Base-by-base conservation (phyloP, 2,888 invertebrate genomes). In the Nasonovia ribisnigri region DNA sequence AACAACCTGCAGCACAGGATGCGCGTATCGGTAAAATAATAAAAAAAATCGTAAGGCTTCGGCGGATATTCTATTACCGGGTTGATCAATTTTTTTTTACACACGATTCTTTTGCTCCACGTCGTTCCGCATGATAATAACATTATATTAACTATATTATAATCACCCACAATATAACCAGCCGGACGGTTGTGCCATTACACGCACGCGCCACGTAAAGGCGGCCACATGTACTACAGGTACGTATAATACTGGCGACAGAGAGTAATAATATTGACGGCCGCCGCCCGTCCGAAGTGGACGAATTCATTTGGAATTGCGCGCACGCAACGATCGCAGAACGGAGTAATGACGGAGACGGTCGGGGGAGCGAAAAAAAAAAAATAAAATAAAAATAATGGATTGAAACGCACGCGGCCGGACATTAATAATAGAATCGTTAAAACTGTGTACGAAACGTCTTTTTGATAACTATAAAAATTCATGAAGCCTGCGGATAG, bases 391-490 rank as follows among this genome's bases (percentile, higher is more conserved):
- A n/a, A n/a, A n/a, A 46, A 48, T 87, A 54, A 84, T 54, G 20
- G 51, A 91, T 57, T 57, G 84, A 91, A 91, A 84, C 54, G 57
- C 84, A 57, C 86, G 86, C 86, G 29, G 57, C 92, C 92, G 86
- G 92, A 89, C 92, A 93, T 48, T 60, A 90, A 93, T 93, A 93
- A 93, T 93, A 48, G 84, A 93, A 93, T 90, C 93, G 93, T 93
- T 93, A 93, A 93, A 54, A 88, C 92, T 84, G 54, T 84, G 54
- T 51, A 89, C 89, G 90, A 93, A 93, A 89, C 36, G 89, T 84
- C 89, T 84, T 88, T 89, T 93, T 84, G 93, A 93, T 93, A 93
- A 57, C 93, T 36, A 93, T 93, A 93, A 93, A 93, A 93, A 93
- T 93, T 93, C 93, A 93, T 84, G 84, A 89, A 57, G 89, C 54